Evolutionary conservation across 2,797 vertebrate genomes (phyloP), one percentile per base, ranked within the genome.

Genomic region (Sciurus vulgaris): DNA sequence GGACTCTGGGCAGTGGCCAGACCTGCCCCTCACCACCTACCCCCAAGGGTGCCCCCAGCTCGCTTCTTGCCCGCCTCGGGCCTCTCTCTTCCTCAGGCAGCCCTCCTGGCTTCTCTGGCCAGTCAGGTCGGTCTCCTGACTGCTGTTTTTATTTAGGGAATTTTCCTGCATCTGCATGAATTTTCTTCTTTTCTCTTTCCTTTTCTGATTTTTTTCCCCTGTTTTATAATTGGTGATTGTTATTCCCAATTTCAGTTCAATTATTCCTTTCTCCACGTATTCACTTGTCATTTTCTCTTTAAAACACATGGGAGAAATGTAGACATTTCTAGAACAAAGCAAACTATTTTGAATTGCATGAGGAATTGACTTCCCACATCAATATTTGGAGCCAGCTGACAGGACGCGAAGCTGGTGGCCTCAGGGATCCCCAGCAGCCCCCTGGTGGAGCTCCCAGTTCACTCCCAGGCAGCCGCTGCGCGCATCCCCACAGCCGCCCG

Each of bases 271-370:
- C n/a, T n/a, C 69, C 92, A 22, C 22, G 28, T 86, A 65, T 63
- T 28, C 28, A 18, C 67, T 49, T 86, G 76, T 47, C 91, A 41
- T 65, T 89, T 95, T 76, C 74, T 72, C 15, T 89, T 89, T 67
- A 67, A 24, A 89, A 89, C 72, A 17, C 76, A 15, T 5, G 33
- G 5, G 2, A 41, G 93, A 54, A 77, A 44, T 35, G 18, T 49
- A 74, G 54, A 22, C 54, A 56, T 56, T 56, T 56, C 54, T 51
- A 49, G 59, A 94, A 77, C 79, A 77, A 89, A 89, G 82, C 47
- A 38, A 24, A 22, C 87, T 73, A 33, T 61, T 82, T 72, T 73
- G 61, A 69, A 22, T 49, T 35, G 61, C 89, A 9, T 47, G 81
- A 83, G 89, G 47, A 49, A 72, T n/a, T 15, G 86, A 35, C 38